These are phyloP conservation scores for Melanocharis versteri DNA, from an alignment of 2,113 vertebrate species.

Conservation along the genomic window DNA sequence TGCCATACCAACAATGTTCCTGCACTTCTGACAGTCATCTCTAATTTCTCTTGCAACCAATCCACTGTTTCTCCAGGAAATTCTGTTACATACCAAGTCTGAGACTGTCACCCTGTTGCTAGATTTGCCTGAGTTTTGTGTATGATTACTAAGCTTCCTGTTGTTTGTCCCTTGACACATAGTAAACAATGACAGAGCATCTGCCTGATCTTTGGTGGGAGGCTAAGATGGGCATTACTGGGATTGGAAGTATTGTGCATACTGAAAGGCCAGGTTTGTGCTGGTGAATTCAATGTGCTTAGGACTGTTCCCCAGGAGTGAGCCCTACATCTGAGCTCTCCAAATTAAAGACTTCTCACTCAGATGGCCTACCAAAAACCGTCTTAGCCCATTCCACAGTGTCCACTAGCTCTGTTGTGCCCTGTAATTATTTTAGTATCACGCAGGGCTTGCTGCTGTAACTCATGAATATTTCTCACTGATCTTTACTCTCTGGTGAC, in stretches of 20 bases:
- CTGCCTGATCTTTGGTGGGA: not conserved
- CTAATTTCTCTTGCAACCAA: not conserved
- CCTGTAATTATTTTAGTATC: not conserved
- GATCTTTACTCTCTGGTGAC: not conserved
- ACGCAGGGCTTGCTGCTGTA: not conserved
- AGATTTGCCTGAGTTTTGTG: not conserved
- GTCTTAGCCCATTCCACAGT: not conserved
- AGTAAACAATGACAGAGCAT: not conserved
- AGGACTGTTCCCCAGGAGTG: not conserved
- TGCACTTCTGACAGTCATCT: not conserved
- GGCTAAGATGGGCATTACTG: not conserved
- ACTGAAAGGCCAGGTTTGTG: not conserved
- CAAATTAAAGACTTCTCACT: not conserved
- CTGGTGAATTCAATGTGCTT: not conserved
- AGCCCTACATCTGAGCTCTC: not conserved
- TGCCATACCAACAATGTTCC: not conserved
- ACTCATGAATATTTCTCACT: not conserved
- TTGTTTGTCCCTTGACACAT: not conserved
- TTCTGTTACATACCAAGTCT: not conserved
- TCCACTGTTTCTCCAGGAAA: not conserved
- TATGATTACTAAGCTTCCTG: not conserved
- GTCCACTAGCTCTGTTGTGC: not conserved
- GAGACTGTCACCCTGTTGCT: not conserved
- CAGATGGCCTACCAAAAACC: not conserved
- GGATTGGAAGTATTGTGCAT: not conserved